phyloP scores from a whole-genome alignment of 2,888 invertebrate species.

The Lasius platythorax region DNA sequence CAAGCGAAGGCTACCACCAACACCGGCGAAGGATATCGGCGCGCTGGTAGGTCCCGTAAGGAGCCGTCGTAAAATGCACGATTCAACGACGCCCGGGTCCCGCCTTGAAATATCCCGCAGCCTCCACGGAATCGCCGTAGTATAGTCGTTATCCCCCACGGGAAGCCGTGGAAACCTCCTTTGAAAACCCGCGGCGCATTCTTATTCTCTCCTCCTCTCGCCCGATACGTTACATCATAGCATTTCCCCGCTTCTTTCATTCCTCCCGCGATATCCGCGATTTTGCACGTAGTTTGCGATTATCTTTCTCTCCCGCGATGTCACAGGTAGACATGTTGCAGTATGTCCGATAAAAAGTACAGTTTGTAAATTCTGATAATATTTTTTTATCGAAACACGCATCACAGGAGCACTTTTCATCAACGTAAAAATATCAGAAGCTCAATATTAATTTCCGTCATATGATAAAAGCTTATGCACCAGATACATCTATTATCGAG shows the following conservation, averaged over 20 bases:
- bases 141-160: slow-evolving; percentile 59
- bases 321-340: not conserved
- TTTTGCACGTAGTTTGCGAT: slow-evolving; percentile 42
- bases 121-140: slow-evolving; percentile 59
- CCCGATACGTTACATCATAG: slow-evolving; percentile 36
- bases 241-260: slow-evolving; percentile 35
- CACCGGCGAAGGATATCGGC: slow-evolving; percentile 42
- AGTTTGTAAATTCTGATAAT: not conserved
- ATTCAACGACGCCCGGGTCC: slow-evolving; percentile 59
- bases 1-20: not conserved
- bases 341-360: not conserved
- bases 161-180: slow-evolving; percentile 60
- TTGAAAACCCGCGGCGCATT: slow-evolving; percentile 48
- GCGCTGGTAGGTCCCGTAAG: slow-evolving; percentile 29
- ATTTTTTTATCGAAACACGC: slow-evolving; percentile 7
- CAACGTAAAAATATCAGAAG: not conserved
- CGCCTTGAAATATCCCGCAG: slow-evolving; percentile 62
- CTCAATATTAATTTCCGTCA: not conserved
- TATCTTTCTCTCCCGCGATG: slow-evolving; percentile 1
- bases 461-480: not conserved
- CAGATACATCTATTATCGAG: not conserved
- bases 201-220: slow-evolving; percentile 16
- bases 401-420: not conserved
- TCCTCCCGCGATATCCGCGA: slow-evolving; percentile 32
- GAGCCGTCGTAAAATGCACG: slow-evolving; percentile 65